A percentile compares a stretch with the other conserved stretches of the same genome.
Evolutionary conservation across 2,797 vertebrate species (phyloP).

Genomic region (Perodicticus potto): DNA sequence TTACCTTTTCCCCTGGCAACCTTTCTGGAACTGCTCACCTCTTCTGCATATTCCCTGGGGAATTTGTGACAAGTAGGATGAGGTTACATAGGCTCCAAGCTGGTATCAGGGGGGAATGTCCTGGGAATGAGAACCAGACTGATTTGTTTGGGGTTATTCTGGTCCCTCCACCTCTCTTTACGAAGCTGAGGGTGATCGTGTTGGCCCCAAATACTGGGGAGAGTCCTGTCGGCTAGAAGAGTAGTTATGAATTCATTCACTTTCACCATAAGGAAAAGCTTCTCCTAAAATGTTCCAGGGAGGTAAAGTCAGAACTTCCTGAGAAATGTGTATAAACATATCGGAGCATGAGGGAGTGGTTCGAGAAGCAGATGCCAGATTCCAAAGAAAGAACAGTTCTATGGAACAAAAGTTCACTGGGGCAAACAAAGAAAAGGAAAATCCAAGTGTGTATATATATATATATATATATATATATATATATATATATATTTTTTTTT

Average conservation of each 20-base stretch:
- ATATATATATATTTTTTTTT: too few relatives aligned
- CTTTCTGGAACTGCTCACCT: neutral
- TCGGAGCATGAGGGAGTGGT: slow-evolving; percentile 78
- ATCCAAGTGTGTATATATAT: neutral
- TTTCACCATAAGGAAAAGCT: slow-evolving; percentile 9
- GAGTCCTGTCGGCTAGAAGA: neutral
- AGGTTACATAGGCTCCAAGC: neutral
- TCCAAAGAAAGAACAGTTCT: slow-evolving; percentile 80
- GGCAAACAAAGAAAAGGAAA: slow-evolving; percentile 73
- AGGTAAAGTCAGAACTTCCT: slow-evolving; percentile 39
- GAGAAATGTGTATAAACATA: slow-evolving; percentile 67
- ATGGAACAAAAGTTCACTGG: slow-evolving; percentile 86
- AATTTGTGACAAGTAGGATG: neutral
- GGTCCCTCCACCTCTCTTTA: neutral
- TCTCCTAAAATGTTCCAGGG: slow-evolving; percentile 40
- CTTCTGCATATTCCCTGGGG: neutral
- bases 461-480: too few relatives aligned
- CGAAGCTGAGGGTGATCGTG: neutral
- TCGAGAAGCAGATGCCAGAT: slow-evolving; percentile 79
- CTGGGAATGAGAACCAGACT: neutral
- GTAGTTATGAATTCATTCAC: slow-evolving; percentile 1
- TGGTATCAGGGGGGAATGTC: neutral
- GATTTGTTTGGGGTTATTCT: slow-evolving; percentile 20
- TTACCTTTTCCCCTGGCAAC: neutral
- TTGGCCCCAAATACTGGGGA: neutral